A percentile compares a stretch with the other conserved stretches of the same genome.
Evolutionary conservation across 2,888 invertebrate genomes (phyloP).

Genomic region (Adela reaumurella): DNA sequence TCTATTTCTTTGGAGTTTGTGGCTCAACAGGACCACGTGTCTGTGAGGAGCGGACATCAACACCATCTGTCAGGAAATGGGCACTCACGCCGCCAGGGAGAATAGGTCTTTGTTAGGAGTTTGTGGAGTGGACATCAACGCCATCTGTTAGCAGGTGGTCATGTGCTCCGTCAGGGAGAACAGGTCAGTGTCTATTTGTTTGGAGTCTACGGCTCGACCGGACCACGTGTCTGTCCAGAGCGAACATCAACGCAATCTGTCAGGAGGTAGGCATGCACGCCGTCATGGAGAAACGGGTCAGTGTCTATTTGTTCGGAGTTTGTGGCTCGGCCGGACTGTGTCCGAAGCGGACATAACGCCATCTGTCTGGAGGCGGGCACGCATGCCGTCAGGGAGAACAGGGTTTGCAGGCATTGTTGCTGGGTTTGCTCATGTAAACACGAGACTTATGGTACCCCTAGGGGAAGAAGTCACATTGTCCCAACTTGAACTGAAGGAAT

Average conservation of each 20-base stretch:
- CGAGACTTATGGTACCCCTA: too few species aligned
- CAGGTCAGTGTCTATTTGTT: conserved; percentile 54
- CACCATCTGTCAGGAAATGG: conserved; percentile 99
- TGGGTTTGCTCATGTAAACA: too few species aligned
- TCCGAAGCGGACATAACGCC: conserved; percentile 99
- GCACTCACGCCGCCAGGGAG: conserved; percentile 99
- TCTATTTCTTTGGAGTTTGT: too few species aligned
- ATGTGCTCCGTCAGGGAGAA: conserved; percentile 99
- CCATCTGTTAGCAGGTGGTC: conserved; percentile 99
- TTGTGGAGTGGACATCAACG: conserved; percentile 99
- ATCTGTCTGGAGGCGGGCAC: conserved; percentile 99
- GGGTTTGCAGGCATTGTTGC: too few species aligned
- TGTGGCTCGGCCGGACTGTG: conserved; percentile 65
- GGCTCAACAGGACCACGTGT: conserved; percentile 96
- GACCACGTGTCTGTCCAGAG: too few species aligned
- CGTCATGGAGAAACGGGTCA: too few species aligned
- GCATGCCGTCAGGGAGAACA: conserved; percentile 99
- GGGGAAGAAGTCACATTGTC: too few species aligned
- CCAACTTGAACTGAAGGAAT: too few species aligned
- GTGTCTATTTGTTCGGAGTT: too few species aligned
- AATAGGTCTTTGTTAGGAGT: conserved; percentile 90
- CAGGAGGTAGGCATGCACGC: too few species aligned
- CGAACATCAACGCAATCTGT: too few species aligned
- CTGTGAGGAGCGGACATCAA: conserved; percentile 99
- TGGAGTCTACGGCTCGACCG: background rate